A percentile compares a stretch with the other conserved stretches of the same genome.
These are phyloP conservation scores for Onychorhynchus coronatus DNA, from an alignment of 2,113 vertebrate species.

Conservation along the genomic window DNA sequence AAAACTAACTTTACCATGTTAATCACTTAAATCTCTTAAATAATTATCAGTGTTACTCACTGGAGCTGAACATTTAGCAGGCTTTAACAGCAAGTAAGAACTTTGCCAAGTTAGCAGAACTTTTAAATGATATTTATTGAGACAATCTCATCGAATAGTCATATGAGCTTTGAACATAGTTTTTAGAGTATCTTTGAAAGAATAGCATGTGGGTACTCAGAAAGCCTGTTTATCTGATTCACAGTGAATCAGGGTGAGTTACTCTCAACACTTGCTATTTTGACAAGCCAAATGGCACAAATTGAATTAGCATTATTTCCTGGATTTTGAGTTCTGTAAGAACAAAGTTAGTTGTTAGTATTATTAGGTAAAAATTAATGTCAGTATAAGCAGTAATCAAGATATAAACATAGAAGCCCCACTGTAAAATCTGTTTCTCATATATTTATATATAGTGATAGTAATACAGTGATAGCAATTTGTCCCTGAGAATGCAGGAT, in stretches of 20 bases:
- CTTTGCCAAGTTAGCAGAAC: constrained; percentile 6
- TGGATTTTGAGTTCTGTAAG: background rate
- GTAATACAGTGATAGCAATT: background rate
- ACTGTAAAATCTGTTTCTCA: background rate
- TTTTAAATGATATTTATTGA: constrained; percentile 36
- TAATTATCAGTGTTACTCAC: constrained; percentile 8
- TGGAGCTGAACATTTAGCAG: constrained; percentile 2
- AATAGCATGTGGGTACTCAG: background rate
- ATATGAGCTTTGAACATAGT: background rate
- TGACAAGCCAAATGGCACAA: constrained; percentile 11
- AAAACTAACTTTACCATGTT: constrained; percentile 29
- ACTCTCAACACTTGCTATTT: background rate
- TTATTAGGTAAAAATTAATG: background rate
- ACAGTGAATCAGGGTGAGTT: background rate
- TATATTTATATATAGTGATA: background rate
- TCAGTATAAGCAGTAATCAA: background rate
- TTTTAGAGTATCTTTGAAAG: background rate
- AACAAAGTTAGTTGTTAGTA: background rate
- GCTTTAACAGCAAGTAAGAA: constrained; percentile 1
- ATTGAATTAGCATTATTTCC: background rate
- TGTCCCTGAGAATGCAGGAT: background rate
- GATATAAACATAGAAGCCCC: accelerated
- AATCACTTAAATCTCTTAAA: constrained; percentile 34
- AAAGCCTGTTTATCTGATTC: background rate
- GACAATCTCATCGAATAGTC: background rate